Conservation (phyloP, 1,140 invertebrate species). For the Pomacea maculata region DNA sequence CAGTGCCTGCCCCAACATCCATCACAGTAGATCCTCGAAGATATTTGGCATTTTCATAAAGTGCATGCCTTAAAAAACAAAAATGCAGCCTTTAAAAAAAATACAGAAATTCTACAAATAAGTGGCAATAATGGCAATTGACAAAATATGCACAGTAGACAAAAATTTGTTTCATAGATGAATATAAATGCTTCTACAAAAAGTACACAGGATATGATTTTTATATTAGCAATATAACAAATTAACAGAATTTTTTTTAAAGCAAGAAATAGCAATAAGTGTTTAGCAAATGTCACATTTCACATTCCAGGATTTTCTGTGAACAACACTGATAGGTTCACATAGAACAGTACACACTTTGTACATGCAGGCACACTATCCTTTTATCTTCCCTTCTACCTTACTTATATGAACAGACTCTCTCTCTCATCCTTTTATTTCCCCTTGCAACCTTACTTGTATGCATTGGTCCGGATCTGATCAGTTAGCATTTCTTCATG, state of each 20-base stretch:
- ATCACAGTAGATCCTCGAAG: constrained; percentile 48
- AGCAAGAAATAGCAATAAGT: too few species aligned
- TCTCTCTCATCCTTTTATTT: background rate
- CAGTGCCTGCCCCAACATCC: constrained; percentile 57
- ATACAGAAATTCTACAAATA: too few species aligned
- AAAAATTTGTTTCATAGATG: background rate
- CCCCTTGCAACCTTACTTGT: constrained; percentile 25
- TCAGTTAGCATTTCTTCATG: constrained; percentile 55
- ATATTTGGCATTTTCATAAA: constrained; percentile 41
- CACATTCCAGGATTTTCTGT: too few species aligned
- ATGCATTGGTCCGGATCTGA: constrained; percentile 46
- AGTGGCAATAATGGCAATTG: background rate
- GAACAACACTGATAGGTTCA: too few species aligned
- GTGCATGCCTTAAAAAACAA: constrained; percentile 26
- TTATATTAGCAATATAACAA: too few species aligned
- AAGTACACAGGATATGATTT: too few species aligned
- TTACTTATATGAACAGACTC: background rate
- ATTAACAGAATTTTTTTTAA: too few species aligned
- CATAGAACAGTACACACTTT: too few species aligned
- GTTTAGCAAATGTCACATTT: too few species aligned
- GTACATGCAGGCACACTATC: too few species aligned
- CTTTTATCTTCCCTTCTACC: too few species aligned
- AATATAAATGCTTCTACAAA: background rate
- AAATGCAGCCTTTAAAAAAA: background rate
- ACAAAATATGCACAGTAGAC: background rate